Evolutionary conservation across 2,888 invertebrate genomes (phyloP), one percentile per base, ranked within the genome.

Genomic region (Campoplex capitator): DNA sequence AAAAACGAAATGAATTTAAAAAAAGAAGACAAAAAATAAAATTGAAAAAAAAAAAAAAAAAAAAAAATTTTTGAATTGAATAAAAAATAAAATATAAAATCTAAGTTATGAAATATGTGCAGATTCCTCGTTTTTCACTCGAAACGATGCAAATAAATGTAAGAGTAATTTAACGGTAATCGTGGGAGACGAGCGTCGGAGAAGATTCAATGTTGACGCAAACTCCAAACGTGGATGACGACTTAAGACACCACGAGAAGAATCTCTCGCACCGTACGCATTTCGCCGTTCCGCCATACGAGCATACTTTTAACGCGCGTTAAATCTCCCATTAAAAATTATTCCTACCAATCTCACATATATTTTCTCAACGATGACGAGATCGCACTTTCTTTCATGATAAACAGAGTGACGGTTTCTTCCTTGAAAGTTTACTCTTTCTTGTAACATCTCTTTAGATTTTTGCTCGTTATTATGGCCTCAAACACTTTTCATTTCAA

Each of bases 401-500:
- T 62, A 51, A 23, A 74, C 74, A 56, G 35, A 62, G 23, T 62
- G 71, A 62, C 70, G 35, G 62, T 48, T 70, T 70, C 82, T 70
- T 83, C 76, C 76, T 76, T 23, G 58, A 70, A 81, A 67, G 67
- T 54, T 67, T 48, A 81, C 38, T 51, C 48, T 74, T 67, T 65
- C 18, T 28, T 13, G 42, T n/a, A 42, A 68, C 42, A n/a, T 23
- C 67, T 62, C 62, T 32, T 62, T 6, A 32, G 0, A 68, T 68
- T 68, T 38, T 11, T 68, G 28, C 38, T n/a, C n/a, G n/a, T 38
- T 68, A n/a, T 68, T 42, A 42, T 68, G 67, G 67, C 42, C n/a
- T 42, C 3, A 3, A 38, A 42, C 38, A 1, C 42, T 68, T n/a
- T n/a, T 11, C 1, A 18, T 9, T 68, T 68, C 3, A 11, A 1